Conservation (phyloP, 2,888 invertebrate species). For the Dicranocentrus wangi region DNA sequence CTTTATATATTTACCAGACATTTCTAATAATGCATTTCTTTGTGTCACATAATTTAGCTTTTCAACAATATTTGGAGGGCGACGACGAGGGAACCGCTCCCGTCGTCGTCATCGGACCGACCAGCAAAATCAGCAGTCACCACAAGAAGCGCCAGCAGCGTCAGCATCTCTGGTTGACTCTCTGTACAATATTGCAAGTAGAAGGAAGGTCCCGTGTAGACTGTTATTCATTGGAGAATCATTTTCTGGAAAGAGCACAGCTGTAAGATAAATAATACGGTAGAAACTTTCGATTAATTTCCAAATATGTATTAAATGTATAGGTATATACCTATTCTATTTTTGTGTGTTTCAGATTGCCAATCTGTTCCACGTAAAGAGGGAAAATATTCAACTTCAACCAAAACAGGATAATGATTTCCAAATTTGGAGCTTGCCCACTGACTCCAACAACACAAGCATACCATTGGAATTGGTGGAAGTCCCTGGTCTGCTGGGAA, state of each 20-base stretch:
- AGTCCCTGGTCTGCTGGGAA: conserved; percentile 41
- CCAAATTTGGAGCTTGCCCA: neutral
- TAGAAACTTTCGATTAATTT: neutral
- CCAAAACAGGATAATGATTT: neutral
- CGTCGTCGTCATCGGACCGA: too few species aligned
- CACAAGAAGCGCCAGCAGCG: too few species aligned
- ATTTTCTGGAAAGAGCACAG: conserved; percentile 40
- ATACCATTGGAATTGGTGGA: conserved; percentile 18
- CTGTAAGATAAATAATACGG: conserved; percentile 30
- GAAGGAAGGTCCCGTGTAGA: conserved; percentile 32
- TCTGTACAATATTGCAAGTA: conserved; percentile 7
- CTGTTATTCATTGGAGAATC: conserved; percentile 40
- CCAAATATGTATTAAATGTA: neutral
- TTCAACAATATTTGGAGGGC: too few species aligned
- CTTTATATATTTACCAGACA: neutral
- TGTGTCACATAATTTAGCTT: too few species aligned
- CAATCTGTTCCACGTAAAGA: conserved; percentile 40
- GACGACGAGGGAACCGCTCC: too few species aligned
- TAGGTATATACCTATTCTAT: neutral
- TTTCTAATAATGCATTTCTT: neutral
- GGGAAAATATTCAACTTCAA: conserved; percentile 8
- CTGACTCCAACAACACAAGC: neutral
- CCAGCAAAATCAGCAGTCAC: too few species aligned
- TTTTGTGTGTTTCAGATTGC: conserved; percentile 33
- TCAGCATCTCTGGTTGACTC: too few species aligned